Conservation (phyloP, 2,888 invertebrate species). For the Coelopa pilipes region DNA sequence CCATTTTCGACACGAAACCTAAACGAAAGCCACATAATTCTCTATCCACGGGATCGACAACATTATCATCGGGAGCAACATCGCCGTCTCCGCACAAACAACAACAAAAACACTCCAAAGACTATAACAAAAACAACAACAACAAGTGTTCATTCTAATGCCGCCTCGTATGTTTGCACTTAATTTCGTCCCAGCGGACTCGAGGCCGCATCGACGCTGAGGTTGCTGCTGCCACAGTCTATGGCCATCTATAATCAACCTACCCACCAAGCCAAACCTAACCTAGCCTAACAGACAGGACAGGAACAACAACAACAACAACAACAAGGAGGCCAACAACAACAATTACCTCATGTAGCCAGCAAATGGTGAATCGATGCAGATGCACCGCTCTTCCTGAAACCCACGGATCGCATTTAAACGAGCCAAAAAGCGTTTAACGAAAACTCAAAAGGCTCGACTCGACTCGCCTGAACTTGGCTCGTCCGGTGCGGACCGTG, state of each 20-base stretch:
- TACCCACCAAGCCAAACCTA: not conserved
- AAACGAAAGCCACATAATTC: not conserved
- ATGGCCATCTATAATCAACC: constrained; percentile 18
- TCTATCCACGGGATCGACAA: not conserved
- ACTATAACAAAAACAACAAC: constrained; percentile 10
- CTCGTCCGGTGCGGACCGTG: not conserved
- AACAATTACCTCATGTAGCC: not conserved
- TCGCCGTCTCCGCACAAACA: not conserved
- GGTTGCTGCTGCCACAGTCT: not conserved
- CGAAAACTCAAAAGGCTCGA: constrained; percentile 1
- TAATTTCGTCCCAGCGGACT: constrained; percentile 30
- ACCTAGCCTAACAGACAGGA: too few relatives aligned
- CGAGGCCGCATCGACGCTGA: constrained; percentile 1
- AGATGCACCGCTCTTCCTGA: constrained; percentile 30
- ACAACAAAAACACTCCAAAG: not conserved
- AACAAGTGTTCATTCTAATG: constrained; percentile 23
- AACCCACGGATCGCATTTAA: constrained; percentile 27
- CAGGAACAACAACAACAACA: too few relatives aligned
- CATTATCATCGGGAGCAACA: constrained; percentile 1
- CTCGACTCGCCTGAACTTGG: not conserved
- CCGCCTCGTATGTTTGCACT: constrained; percentile 23
- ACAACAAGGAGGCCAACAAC: constrained; percentile 21
- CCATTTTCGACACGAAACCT: constrained; percentile 1
- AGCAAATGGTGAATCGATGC: not conserved
- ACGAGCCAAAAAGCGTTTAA: constrained; percentile 11